Conservation (phyloP, 2,113 vertebrate species). For the Pipa parva region DNA sequence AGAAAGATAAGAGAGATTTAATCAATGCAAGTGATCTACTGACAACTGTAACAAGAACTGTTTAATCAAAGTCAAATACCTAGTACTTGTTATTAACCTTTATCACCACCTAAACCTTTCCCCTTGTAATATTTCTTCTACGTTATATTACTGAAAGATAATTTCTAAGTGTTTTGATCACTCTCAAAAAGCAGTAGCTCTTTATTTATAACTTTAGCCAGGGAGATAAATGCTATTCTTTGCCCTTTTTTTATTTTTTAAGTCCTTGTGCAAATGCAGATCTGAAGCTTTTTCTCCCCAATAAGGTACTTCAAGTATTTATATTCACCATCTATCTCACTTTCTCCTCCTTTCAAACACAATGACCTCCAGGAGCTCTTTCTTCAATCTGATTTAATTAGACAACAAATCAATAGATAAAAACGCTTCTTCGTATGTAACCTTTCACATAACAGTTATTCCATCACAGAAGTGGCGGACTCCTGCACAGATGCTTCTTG, state of each 20-base stretch:
- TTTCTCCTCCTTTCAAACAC: constrained; percentile 17
- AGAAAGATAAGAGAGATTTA: no score
- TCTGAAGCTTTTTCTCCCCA: not conserved
- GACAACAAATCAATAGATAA: constrained; percentile 43
- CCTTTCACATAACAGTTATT: constrained; percentile 38
- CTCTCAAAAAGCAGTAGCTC: no score
- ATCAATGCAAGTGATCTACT: no score
- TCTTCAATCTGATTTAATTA: constrained; percentile 30
- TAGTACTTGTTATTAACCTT: no score
- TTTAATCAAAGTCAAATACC: no score
- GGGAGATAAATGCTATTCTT: no score
- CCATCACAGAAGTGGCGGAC: not conserved
- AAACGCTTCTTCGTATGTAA: constrained; percentile 35
- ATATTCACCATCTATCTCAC: constrained; percentile 15
- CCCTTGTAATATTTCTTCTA: no score
- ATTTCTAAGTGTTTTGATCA: no score
- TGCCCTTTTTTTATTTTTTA: not conserved
- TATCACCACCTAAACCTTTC: no score
- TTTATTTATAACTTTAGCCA: no score
- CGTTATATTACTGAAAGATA: no score
- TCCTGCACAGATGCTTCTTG: not conserved
- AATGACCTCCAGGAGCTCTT: constrained; percentile 34
- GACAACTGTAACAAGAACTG: no score
- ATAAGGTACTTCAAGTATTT: constrained; percentile 7
- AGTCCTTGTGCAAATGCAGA: constrained; percentile 2